phyloP scores from a whole-genome alignment of 2,113 vertebrate genomes.

The Myrmophylax atrothorax region DNA sequence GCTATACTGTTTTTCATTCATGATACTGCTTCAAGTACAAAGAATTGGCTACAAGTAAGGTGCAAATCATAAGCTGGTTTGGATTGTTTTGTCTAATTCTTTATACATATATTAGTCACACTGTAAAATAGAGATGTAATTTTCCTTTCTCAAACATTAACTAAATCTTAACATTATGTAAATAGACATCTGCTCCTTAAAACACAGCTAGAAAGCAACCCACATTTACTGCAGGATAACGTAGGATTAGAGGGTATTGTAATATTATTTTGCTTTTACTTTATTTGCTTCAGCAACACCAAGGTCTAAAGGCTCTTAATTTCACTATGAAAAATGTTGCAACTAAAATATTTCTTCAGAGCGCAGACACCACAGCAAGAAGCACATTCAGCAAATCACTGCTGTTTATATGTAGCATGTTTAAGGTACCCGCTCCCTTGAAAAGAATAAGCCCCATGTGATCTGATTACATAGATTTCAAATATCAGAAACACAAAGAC shows the following conservation, averaged over 20 bases:
- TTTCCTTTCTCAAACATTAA: conserved; percentile 66
- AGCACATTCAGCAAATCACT: not conserved
- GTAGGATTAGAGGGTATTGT: conserved; percentile 45
- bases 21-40: conserved; percentile 38
- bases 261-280: conserved; percentile 58
- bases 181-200: conserved; percentile 74
- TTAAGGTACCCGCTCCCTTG: not conserved
- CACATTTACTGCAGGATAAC: conserved; percentile 59
- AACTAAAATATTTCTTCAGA: not conserved
- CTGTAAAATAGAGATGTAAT: conserved; percentile 64
- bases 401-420: not conserved
- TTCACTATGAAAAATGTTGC: not conserved
- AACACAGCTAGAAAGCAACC: conserved; percentile 58
- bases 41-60: conserved; percentile 30
- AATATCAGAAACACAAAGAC: not conserved
- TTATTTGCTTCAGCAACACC: conserved; percentile 41
- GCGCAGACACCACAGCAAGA: not conserved
- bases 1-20: conserved; percentile 38
- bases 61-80: conserved; percentile 69
- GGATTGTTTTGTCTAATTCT: conserved; percentile 64
- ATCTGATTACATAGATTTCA: not conserved
- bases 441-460: not conserved
- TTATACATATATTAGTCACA: conserved; percentile 63
- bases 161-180: conserved; percentile 73
- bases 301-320: conserved; percentile 15